phyloP scores from a whole-genome alignment of 2,888 invertebrate species.

The Deilephila elpenor region DNA sequence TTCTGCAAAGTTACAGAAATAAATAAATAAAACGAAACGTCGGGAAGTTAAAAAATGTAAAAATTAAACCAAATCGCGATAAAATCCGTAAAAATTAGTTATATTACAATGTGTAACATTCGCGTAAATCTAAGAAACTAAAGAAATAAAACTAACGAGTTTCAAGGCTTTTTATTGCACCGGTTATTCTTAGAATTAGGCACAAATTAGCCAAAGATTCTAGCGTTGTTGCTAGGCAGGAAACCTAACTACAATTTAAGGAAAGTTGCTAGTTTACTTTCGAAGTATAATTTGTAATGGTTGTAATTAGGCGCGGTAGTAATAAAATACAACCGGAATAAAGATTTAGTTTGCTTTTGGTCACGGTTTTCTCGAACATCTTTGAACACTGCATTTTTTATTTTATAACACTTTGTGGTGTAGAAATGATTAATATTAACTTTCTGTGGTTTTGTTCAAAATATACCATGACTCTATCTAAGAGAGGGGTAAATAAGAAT shows the following conservation, averaged over 20 bases:
- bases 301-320: neutral
- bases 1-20: neutral
- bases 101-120: no score
- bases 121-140: no score
- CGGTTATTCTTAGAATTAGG: neutral
- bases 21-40: no score
- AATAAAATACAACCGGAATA: neutral
- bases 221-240: neutral
- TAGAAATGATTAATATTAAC: neutral
- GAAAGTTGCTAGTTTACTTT: constrained; percentile 21
- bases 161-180: neutral
- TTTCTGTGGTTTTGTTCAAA: no score
- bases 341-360: constrained; percentile 2
- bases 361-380: neutral
- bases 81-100: no score
- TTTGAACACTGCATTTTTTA: neutral
- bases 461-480: no score
- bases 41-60: no score
- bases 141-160: neutral
- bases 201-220: neutral
- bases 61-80: no score
- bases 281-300: neutral
- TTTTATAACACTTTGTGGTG: neutral
- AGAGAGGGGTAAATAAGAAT: no score
- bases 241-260: neutral